phyloP scores from a whole-genome alignment of 1,140 invertebrate genomes.

The Pogonomyrmex californicus region DNA sequence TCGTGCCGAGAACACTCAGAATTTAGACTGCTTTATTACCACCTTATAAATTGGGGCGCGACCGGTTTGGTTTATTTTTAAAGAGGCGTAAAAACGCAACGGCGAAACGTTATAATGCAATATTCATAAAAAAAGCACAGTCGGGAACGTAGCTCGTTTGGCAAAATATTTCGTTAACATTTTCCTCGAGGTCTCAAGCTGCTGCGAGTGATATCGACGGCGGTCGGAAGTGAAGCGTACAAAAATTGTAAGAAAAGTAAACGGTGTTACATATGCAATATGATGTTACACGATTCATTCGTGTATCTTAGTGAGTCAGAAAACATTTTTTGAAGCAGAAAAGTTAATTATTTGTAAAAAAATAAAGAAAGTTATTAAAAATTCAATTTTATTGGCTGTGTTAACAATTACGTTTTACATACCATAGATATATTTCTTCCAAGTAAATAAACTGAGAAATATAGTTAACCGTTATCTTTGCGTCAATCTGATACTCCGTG shows the following conservation, averaged over 20 bases:
- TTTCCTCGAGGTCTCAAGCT: slow-evolving; percentile 15
- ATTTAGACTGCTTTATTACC: slow-evolving; percentile 42
- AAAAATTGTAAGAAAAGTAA: slow-evolving; percentile 32
- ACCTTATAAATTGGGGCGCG: neutral
- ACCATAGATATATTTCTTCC: neutral
- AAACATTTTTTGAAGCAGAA: neutral
- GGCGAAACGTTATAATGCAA: slow-evolving; percentile 24
- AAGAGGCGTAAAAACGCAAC: slow-evolving; percentile 1
- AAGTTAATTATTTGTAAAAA: neutral
- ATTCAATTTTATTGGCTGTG: neutral
- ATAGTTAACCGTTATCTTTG: neutral
- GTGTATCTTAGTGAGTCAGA: neutral
- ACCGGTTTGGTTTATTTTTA: slow-evolving; percentile 29
- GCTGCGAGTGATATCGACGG: slow-evolving; percentile 19
- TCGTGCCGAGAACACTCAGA: slow-evolving; percentile 34
- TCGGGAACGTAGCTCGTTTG: slow-evolving; percentile 39
- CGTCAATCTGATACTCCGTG: neutral
- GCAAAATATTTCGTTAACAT: slow-evolving; percentile 58
- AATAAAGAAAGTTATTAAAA: neutral
- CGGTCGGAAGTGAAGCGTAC: slow-evolving; percentile 1
- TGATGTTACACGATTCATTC: slow-evolving; percentile 11
- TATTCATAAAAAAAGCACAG: slow-evolving; percentile 29
- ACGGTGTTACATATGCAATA: neutral
- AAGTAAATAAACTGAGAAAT: neutral
- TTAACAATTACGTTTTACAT: neutral